A percentile compares a stretch with the other conserved stretches of the same genome.
Evolutionary conservation across 2,797 vertebrate species (phyloP).

Genomic region (Argyrosomus regius): DNA sequence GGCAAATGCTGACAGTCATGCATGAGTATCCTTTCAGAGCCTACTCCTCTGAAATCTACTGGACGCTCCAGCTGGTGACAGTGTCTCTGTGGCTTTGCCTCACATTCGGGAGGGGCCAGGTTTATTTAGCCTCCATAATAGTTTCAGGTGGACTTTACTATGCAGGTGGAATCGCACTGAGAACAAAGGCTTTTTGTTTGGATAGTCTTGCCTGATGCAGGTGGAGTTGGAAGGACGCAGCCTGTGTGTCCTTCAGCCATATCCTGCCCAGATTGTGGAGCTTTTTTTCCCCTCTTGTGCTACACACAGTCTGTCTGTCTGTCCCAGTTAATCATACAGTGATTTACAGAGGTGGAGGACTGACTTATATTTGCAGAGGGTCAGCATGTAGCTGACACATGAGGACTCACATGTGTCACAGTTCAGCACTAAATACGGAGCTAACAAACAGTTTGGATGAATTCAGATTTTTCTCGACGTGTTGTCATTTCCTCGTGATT

Average conservation of each 20-base stretch:
- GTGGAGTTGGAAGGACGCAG: constrained; percentile 60
- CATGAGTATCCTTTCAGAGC: background rate
- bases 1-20: background rate
- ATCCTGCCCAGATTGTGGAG: constrained; percentile 1
- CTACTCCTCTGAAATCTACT: background rate
- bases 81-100: background rate
- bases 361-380: background rate
- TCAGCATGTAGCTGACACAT: background rate
- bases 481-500: constrained; percentile 15
- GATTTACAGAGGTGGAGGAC: background rate
- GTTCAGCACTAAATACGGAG: background rate
- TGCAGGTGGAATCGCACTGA: constrained; percentile 60
- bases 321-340: background rate
- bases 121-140: constrained; percentile 59
- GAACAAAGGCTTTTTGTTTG: constrained; percentile 78
- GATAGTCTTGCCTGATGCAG: constrained; percentile 47
- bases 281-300: background rate
- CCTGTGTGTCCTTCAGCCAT: constrained; percentile 41
- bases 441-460: background rate
- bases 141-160: constrained; percentile 67
- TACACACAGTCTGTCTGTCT: no score
- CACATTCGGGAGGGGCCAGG: constrained; percentile 28
- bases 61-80: background rate
- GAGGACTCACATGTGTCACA: background rate
- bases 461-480: background rate